Evolutionary conservation across 30 jellyfish, hydroid and myxozoan species (phyloP), one percentile per base, ranked within the genome.

Genomic region (Clytia hemisphaerica): DNA sequence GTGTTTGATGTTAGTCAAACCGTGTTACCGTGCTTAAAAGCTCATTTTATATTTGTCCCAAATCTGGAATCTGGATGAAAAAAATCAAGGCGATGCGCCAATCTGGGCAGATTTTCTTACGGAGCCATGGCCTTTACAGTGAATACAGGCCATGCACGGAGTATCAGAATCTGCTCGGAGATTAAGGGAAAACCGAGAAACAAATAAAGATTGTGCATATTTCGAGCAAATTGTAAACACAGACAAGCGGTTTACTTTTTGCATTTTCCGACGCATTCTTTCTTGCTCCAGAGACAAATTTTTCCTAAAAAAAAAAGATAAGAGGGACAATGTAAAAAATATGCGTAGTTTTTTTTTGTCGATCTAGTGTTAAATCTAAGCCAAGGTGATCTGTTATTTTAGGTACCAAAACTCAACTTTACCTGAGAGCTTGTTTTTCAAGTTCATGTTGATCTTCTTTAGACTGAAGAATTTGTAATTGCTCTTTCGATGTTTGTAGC

Each of bases 251-350:
- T n/a, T 59, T 29, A 88, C 93, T 63, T 89, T 76, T 47, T 89
- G 95, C n/a, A 89, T 59, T 53, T 89, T 53, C 24, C 98, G 44
- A 50, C 78, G 76, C 57, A 84, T 81, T 45, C 98, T 37, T 33
- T 80, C 95, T 42, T 89, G 93, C 53, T 89, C 98, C 37, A 89
- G 24, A 37, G 71, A 77, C 46, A 89, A 75, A 49, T 73, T 89
- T 54, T 80, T 78, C 85, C 94, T 77, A 29, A 12, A 38, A 58
- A 6, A 36, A 36, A 47, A 45, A 58, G 10, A 60, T 6, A 45
- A 73, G 37, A 30, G 21, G 7, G 31, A 51, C 35, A 21, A 12
- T 21, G 36, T 49, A 49, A 21, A 6, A 10, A 4, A 27, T 9
- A n/a, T n/a, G 12, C n/a, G 53, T 9, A 42, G n/a, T 9, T 42